These are phyloP conservation scores for Herpetotheres cachinnans DNA, from an alignment of 2,113 vertebrate species.

Conservation along the genomic window DNA sequence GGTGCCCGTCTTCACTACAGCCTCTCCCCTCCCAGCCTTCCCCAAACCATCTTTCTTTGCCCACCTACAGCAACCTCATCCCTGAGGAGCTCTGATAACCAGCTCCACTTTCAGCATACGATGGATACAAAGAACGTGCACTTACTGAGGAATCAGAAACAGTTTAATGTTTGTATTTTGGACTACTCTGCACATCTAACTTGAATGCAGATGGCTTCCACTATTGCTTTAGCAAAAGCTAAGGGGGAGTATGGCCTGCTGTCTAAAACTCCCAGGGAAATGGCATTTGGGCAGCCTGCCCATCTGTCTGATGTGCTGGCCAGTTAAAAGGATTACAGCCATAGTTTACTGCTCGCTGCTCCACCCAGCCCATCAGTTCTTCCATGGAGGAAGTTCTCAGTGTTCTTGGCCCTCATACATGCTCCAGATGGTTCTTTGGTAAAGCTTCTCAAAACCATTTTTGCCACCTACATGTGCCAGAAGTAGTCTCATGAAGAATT, in stretches of 20 bases:
- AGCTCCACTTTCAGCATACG: neutral
- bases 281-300: neutral
- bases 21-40: neutral
- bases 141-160: neutral
- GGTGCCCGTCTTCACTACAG: neutral
- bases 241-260: neutral
- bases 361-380: neutral
- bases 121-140: neutral
- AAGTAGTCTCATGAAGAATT: neutral
- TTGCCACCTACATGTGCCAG: neutral
- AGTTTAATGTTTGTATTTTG: neutral
- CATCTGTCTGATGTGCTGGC: neutral
- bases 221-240: neutral
- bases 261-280: neutral
- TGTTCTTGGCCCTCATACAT: neutral
- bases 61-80: neutral
- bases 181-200: too few relatives aligned
- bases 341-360: neutral
- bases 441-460: conserved; percentile 13
- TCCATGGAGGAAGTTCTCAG: neutral
- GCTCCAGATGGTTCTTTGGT: conserved; percentile 13
- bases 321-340: neutral
- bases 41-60: neutral
- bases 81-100: neutral
- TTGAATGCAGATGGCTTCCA: neutral